phyloP scores from a whole-genome alignment of 2,113 vertebrate species.

The Centrocercus urophasianus region DNA sequence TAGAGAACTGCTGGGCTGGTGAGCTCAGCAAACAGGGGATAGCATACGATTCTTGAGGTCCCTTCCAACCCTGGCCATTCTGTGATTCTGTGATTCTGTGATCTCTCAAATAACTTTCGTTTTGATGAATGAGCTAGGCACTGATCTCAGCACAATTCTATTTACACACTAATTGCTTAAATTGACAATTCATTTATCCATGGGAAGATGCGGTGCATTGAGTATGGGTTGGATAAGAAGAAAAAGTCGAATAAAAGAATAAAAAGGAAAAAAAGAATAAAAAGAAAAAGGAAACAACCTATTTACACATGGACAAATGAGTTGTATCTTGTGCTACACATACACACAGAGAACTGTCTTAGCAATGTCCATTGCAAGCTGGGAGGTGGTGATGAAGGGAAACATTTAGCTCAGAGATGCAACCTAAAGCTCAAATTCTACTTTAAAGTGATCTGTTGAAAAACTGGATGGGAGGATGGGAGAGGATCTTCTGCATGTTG shows the following conservation, averaged over 20 bases:
- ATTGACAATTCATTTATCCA: neutral
- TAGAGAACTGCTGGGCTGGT: neutral
- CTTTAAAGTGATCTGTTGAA: neutral
- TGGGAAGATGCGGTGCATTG: neutral
- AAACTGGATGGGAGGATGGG: neutral
- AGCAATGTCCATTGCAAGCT: neutral
- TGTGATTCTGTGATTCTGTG: no score
- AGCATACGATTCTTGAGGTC: no score
- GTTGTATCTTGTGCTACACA: accelerated
- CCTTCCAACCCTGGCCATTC: no score
- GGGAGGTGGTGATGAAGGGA: neutral
- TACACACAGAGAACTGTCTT: neutral
- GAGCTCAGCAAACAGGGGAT: neutral
- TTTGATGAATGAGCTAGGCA: neutral
- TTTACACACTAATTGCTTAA: neutral
- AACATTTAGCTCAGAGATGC: neutral
- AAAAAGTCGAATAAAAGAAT: neutral
- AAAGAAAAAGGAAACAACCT: neutral
- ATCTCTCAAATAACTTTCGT: neutral
- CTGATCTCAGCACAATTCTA: neutral
- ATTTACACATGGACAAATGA: neutral
- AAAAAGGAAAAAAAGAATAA: no score
- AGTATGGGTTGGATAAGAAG: neutral
- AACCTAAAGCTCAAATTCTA: neutral
- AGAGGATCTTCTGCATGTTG: neutral